Percentiles rank a stretch among this genome's conserved stretches.
Conservation (phyloP, 2,113 vertebrate genomes). For the Nipponia nippon region DNA sequence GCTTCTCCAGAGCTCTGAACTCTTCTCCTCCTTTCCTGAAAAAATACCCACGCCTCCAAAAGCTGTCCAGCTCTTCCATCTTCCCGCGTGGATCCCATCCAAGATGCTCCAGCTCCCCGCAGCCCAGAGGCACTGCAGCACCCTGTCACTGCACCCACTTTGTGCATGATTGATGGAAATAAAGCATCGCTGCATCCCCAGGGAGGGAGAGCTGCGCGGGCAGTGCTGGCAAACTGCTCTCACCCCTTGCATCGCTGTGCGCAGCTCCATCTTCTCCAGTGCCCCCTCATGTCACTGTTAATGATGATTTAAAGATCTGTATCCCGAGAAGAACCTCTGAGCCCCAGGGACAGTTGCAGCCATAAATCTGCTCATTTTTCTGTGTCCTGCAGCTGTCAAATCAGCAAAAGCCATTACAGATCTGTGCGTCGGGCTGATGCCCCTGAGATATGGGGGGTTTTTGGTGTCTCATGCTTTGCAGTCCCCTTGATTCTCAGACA, state of each 20-base stretch:
- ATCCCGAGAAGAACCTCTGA: not conserved
- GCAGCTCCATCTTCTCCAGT: not conserved
- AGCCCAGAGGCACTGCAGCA: not conserved
- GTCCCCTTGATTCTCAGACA: not conserved
- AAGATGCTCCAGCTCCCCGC: not conserved
- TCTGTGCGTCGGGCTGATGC: not conserved
- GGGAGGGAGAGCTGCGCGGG: rapidly evolving
- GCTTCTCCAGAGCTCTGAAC: not conserved
- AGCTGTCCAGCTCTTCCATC: not conserved
- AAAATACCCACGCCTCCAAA: not conserved
- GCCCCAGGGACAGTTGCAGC: not conserved
- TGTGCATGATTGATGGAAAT: not conserved
- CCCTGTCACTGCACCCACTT: not conserved
- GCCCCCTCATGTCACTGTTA: not conserved
- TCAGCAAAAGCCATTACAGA: not conserved
- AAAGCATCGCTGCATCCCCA: not conserved
- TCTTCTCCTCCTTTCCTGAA: not conserved
- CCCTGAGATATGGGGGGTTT: not conserved
- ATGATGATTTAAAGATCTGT: not conserved
- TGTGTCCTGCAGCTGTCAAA: not conserved
- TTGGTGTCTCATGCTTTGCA: not conserved
- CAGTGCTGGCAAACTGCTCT: not conserved
- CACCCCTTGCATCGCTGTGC: not conserved
- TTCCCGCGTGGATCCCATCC: not conserved
- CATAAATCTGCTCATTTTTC: not conserved